These are phyloP conservation scores for Amphiduros pacificus DNA, from an alignment of 2,888 invertebrate genomes.

Conservation along the genomic window DNA sequence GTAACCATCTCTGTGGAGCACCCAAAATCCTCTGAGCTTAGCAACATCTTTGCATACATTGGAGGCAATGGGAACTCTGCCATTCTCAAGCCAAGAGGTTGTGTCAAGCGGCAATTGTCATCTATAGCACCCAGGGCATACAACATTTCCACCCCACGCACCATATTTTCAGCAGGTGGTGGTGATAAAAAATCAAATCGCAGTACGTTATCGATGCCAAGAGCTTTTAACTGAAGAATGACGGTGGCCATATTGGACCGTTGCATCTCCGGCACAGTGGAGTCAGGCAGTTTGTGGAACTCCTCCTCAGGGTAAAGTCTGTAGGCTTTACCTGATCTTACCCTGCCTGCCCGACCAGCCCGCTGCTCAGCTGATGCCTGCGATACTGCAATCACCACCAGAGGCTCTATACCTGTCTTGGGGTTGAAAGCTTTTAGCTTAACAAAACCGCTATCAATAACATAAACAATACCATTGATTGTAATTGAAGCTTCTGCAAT, in stretches of 20 bases:
- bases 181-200: conserved; percentile 90
- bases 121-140: conserved; percentile 81
- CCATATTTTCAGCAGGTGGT: conserved; percentile 85
- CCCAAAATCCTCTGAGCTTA: conserved; percentile 76
- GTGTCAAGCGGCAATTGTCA: conserved; percentile 75
- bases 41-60: conserved; percentile 81
- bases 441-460: conserved; percentile 94
- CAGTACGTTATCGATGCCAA: conserved; percentile 90
- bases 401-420: conserved; percentile 72
- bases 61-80: conserved; percentile 91
- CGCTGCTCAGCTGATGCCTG: conserved; percentile 88
- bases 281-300: conserved; percentile 70
- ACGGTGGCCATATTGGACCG: conserved; percentile 83
- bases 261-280: conserved; percentile 90
- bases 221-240: conserved; percentile 85
- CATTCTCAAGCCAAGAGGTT: conserved; percentile 78
- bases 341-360: conserved; percentile 88
- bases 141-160: conserved; percentile 82
- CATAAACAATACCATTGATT: conserved; percentile 88
- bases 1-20: conserved; percentile 90
- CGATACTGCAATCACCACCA: conserved; percentile 82
- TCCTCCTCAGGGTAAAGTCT: conserved; percentile 69
- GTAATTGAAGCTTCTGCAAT: conserved; percentile 97
- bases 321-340: conserved; percentile 69
- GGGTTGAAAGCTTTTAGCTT: conserved; percentile 89